A percentile compares a stretch with the other conserved stretches of the same genome.
These are phyloP conservation scores for Heteronetta atricapilla DNA, from an alignment of 2,113 vertebrate genomes.

Conservation along the genomic window DNA sequence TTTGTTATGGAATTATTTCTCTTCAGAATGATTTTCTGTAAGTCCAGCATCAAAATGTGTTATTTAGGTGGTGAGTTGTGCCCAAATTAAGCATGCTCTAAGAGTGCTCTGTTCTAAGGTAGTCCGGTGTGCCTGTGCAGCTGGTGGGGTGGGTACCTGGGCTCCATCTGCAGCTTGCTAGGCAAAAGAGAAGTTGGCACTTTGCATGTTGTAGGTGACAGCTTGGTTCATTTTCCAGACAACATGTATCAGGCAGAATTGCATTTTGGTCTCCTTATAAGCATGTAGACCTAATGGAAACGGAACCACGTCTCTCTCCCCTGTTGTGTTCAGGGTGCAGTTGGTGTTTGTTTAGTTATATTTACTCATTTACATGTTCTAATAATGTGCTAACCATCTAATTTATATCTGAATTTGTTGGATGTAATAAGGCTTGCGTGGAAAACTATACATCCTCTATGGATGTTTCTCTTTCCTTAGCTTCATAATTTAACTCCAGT, in stretches of 20 bases:
- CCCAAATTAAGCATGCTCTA: background rate
- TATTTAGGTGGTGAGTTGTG: background rate
- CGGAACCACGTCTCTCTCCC: background rate
- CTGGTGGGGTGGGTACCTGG: no score
- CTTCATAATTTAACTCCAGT: background rate
- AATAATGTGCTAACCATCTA: background rate
- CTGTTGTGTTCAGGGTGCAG: background rate
- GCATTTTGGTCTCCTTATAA: background rate
- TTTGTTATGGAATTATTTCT: background rate
- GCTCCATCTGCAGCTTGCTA: background rate
- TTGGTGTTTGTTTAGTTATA: background rate
- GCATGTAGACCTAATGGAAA: background rate
- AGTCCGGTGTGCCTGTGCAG: background rate
- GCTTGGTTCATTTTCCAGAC: background rate
- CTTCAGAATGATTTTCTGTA: background rate
- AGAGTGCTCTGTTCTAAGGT: background rate
- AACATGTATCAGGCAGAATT: background rate
- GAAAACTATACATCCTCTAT: background rate
- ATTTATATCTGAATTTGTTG: background rate
- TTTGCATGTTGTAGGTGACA: background rate
- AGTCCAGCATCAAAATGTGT: background rate
- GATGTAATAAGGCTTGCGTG: background rate
- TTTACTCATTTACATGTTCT: conserved; percentile 1
- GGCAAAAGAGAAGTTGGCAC: background rate
- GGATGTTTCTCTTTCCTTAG: background rate